Percentiles rank a stretch among this genome's conserved stretches.
Conservation (phyloP, 1,140 invertebrate genomes). For the Procambarus clarkii region DNA sequence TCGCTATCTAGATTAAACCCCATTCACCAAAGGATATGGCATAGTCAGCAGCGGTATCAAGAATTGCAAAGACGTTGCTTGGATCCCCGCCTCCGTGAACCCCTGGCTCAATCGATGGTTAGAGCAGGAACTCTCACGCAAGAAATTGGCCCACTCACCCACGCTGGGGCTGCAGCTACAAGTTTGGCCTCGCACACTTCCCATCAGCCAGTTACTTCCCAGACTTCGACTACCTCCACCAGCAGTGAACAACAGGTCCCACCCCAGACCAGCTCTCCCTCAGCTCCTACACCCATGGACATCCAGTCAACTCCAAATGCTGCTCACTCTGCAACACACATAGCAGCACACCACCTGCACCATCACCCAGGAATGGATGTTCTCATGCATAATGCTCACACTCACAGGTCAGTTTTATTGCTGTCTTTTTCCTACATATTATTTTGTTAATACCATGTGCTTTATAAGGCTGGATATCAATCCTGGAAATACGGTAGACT, state of each 20-base stretch:
- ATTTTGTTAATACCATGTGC: too few relatives aligned
- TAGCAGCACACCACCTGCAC: conserved; percentile 69
- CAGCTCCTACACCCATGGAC: conserved; percentile 39
- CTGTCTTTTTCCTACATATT: not conserved
- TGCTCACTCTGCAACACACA: conserved; percentile 36
- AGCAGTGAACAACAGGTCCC: conserved; percentile 43
- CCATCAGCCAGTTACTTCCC: conserved; percentile 44
- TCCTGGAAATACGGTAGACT: too few relatives aligned
- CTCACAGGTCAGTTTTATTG: conserved; percentile 48
- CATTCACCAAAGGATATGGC: conserved; percentile 67
- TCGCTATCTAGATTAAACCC: conserved; percentile 67
- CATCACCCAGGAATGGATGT: conserved; percentile 60
- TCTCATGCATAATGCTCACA: conserved; percentile 44
- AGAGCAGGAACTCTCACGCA: conserved; percentile 4
- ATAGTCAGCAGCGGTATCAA: conserved; percentile 65
- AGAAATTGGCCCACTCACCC: conserved; percentile 7
- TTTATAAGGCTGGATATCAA: too few relatives aligned
- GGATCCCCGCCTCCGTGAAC: conserved; percentile 53
- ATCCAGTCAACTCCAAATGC: conserved; percentile 59
- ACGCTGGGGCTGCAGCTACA: conserved; percentile 39
- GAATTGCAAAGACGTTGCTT: conserved; percentile 69
- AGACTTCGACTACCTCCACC: conserved; percentile 48
- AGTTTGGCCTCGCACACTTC: conserved; percentile 65
- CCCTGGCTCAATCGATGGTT: conserved; percentile 18
- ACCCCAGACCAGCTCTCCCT: conserved; percentile 61